Percentiles rank a stretch among this genome's conserved stretches.
Conservation (phyloP, 2,797 vertebrate genomes). For the Sebastes taczanowskii region DNA sequence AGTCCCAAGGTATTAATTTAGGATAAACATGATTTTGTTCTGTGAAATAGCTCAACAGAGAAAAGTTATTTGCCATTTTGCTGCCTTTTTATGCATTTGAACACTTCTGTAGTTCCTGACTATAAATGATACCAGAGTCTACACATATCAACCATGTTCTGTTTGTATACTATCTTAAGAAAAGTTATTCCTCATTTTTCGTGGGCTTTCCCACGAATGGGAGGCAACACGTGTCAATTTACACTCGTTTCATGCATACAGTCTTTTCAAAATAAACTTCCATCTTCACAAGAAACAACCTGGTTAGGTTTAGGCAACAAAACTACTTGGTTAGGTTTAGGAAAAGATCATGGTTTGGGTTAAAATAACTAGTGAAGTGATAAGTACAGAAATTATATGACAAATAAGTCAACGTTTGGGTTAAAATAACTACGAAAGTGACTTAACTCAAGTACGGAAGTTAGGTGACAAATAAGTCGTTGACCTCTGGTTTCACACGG, state of each 20-base stretch:
- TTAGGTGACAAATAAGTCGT: too few species aligned
- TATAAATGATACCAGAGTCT: too few species aligned
- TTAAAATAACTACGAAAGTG: neutral
- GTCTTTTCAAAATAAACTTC: neutral
- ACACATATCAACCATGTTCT: too few species aligned
- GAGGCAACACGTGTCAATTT: neutral
- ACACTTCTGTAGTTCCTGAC: too few species aligned
- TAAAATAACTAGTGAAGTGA: accelerated
- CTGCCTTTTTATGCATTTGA: too few species aligned
- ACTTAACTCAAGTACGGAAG: too few species aligned
- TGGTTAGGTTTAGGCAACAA: neutral
- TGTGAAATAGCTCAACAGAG: neutral
- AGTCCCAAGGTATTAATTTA: neutral
- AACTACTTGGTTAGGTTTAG: neutral
- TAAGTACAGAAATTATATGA: neutral
- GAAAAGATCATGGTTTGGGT: neutral
- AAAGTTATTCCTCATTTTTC: neutral
- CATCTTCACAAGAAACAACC: neutral
- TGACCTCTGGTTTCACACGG: neutral
- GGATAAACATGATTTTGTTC: neutral
- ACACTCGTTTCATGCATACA: neutral
- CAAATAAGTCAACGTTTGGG: neutral
- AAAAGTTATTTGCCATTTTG: neutral
- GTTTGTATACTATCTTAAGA: neutral
- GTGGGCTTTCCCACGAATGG: too few species aligned